A percentile compares a stretch with the other conserved stretches of the same genome.
phyloP scores from a whole-genome alignment of 2,797 vertebrate genomes.

The Fratercula arctica region DNA sequence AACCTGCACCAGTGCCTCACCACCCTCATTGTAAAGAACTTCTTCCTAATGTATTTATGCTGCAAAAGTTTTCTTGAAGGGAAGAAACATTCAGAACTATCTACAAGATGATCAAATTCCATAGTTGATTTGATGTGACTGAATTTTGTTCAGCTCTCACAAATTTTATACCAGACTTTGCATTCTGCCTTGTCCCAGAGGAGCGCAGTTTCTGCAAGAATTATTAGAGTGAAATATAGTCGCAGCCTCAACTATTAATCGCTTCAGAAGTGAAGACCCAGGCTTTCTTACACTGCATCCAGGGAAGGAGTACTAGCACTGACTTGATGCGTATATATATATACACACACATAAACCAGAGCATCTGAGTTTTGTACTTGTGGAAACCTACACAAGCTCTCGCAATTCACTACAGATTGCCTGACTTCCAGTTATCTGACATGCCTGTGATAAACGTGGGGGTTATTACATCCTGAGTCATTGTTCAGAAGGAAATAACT shows the following conservation, averaged over 20 bases:
- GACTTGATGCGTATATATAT: not conserved
- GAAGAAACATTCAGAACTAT: not conserved
- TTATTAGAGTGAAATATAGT: slow-evolving; percentile 12
- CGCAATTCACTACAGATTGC: not conserved
- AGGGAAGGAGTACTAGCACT: not conserved
- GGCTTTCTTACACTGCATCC: not conserved
- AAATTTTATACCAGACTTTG: not conserved
- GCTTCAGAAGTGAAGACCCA: not conserved
- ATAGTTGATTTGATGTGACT: not conserved
- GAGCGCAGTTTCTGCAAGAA: not conserved
- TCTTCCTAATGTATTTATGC: too few species aligned
- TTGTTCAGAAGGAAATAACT: slow-evolving; percentile 14
- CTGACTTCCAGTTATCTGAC: not conserved
- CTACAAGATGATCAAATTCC: not conserved
- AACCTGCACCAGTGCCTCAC: too few species aligned
- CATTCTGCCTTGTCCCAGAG: not conserved
- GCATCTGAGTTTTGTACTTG: not conserved
- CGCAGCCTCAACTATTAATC: not conserved
- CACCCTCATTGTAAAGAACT: too few species aligned
- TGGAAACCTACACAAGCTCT: not conserved
- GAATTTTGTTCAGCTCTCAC: not conserved
- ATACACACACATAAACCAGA: not conserved
- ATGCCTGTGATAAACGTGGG: not conserved
- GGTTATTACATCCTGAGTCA: not conserved
- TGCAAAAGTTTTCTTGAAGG: not conserved